Percentiles rank a stretch among this genome's conserved stretches.
Evolutionary conservation across 2,113 vertebrate genomes (phyloP).

Genomic region (cattle (Bos taurus)): DNA sequence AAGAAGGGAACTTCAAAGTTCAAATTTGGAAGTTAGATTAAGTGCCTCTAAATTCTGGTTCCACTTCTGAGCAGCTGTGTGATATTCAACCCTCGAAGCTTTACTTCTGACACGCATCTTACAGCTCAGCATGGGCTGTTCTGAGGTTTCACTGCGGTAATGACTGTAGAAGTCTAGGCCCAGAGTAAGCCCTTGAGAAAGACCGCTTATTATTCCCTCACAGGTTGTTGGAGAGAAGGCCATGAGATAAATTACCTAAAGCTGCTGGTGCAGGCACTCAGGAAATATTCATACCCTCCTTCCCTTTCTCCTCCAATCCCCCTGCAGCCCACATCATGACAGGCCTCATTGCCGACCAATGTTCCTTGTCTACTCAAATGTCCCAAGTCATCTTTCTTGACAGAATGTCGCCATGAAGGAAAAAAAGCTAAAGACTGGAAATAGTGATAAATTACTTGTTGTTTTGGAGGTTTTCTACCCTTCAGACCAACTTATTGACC

Average conservation of each 20-base stretch:
- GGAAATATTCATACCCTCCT: neutral
- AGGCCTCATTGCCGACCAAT: neutral
- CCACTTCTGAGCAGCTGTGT: neutral
- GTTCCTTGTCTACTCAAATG: neutral
- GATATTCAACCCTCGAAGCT: neutral
- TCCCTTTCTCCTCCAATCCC: neutral
- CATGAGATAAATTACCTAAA: neutral
- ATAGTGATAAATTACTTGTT: neutral
- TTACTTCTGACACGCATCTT: neutral
- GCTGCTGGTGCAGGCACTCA: neutral
- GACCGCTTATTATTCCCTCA: neutral
- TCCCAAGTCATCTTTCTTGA: neutral
- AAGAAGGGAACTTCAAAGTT: neutral
- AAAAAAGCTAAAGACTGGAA: neutral
- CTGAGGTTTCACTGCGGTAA: neutral
- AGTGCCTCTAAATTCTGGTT: neutral
- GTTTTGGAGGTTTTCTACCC: neutral
- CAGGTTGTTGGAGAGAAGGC: neutral
- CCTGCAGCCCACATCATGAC: neutral
- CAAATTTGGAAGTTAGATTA: neutral
- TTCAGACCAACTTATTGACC: neutral
- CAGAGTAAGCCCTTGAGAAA: neutral
- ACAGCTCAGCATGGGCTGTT: neutral
- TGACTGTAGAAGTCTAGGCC: neutral
- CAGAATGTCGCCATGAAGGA: neutral